Evolutionary conservation across 1,140 invertebrate genomes (phyloP).

Genomic region (Teleogryllus occipitalis): DNA sequence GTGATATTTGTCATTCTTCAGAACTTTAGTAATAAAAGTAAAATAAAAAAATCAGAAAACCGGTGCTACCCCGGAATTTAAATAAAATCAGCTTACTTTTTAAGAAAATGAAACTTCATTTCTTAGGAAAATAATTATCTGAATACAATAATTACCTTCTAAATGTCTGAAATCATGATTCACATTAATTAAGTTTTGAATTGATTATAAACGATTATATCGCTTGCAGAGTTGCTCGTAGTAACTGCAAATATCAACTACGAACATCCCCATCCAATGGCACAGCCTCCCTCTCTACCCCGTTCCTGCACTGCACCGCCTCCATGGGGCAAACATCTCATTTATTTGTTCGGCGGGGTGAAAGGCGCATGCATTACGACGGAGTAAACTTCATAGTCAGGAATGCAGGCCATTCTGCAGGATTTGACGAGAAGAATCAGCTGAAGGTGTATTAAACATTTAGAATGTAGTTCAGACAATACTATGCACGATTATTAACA

Average conservation of each 20-base stretch:
- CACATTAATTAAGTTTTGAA: too few relatives aligned
- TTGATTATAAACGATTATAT: not conserved
- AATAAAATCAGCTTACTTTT: too few relatives aligned
- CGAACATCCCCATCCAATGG: slow-evolving; percentile 72
- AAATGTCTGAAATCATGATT: too few relatives aligned
- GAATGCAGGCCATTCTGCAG: slow-evolving; percentile 78
- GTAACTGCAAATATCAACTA: slow-evolving; percentile 70
- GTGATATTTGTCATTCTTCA: too few relatives aligned
- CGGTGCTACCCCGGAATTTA: too few relatives aligned
- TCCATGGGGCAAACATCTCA: slow-evolving; percentile 73
- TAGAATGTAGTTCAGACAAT: too few relatives aligned
- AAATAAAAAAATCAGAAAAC: too few relatives aligned
- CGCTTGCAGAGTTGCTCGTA: slow-evolving; percentile 56
- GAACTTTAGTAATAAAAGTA: too few relatives aligned
- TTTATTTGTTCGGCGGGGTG: slow-evolving; percentile 71
- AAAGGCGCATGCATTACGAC: slow-evolving; percentile 78
- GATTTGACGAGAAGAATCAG: slow-evolving; percentile 77
- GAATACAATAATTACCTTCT: too few relatives aligned
- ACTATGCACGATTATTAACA: too few relatives aligned
- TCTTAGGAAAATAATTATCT: too few relatives aligned
- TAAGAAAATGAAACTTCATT: too few relatives aligned
- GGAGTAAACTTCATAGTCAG: slow-evolving; percentile 75
- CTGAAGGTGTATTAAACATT: slow-evolving; percentile 63
- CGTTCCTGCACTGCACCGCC: slow-evolving; percentile 74
- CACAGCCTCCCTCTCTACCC: slow-evolving; percentile 72